Base-by-base conservation (phyloP, 2,888 invertebrate species). In the Chloroclysta siterata region DNA sequence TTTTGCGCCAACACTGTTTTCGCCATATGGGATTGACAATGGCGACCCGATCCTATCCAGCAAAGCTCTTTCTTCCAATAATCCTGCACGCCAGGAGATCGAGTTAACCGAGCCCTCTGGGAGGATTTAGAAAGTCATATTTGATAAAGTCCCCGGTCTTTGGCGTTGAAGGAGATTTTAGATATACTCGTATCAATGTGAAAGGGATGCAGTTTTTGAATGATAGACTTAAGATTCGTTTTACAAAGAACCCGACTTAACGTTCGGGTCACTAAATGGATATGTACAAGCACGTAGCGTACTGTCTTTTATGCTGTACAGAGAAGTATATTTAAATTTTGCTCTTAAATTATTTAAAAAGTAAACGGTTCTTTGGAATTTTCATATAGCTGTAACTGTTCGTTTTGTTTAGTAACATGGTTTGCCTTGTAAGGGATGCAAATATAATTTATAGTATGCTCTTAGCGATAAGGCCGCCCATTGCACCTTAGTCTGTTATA, bases 21-120 rank as follows among this genome's bases (percentile, higher is more conserved):
- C 77, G 75, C 82, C 80, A 81, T 65, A 79, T 77, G 77, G 61
- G 41, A 58, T 62, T 65, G 81, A 82, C 85, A 83, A 84, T 84
- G 83, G 83, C 77, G 80, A 81, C 46, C 60, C 14, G 72, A 75
- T 77, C 74, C 74, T 71, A 68, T 72, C 61, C 70, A 65, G 70
- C 39, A 74, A 77, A 74, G 73, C 69, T 74, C 81, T 82, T 80
- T 82, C 80, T 81, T 75, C 81, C 84, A 79, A 83, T 89, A 89
- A 89, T 88, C 88, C 85, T 66, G 71, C 82, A 73, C 81, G 65
- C 73, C 71, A 65, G 72, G 81, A 82, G 83, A 81, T 84, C 81
- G 79, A 76, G 76, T 77, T 77, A 77, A 76, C 73, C 76, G 74
- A 79, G 78, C 83, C 78, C 73, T 72, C 75, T 68, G 75, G 77